phyloP scores from a whole-genome alignment of 2,113 vertebrate genomes.

The Solenodon paradoxus region DNA sequence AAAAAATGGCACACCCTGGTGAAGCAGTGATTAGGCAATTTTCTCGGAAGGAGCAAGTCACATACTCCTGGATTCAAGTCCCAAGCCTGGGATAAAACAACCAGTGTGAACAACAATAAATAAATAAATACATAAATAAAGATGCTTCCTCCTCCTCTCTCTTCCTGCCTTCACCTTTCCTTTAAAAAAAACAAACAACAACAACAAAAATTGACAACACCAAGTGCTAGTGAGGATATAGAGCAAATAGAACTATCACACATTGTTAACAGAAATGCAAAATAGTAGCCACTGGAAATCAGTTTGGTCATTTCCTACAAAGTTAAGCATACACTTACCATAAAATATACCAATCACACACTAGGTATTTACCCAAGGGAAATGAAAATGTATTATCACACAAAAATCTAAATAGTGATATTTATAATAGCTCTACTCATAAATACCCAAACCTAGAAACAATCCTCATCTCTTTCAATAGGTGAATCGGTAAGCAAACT shows the following conservation, averaged over 20 bases:
- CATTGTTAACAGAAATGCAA: not conserved
- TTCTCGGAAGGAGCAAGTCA: too few species aligned
- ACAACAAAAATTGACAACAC: too few species aligned
- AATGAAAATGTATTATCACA: not conserved
- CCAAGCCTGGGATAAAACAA: too few species aligned
- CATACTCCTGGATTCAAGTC: too few species aligned
- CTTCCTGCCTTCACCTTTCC: too few species aligned
- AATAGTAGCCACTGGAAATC: not conserved
- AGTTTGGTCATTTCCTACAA: not conserved
- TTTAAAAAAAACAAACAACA: too few species aligned
- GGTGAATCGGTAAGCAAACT: not conserved
- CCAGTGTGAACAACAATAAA: too few species aligned
- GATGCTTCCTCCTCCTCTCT: too few species aligned
- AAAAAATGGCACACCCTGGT: too few species aligned
- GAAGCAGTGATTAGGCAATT: too few species aligned
- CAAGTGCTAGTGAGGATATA: not conserved
- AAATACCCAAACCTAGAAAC: not conserved
- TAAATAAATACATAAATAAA: too few species aligned
- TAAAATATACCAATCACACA: not conserved
- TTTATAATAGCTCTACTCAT: not conserved
- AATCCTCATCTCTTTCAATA: not conserved
- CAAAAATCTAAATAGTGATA: not conserved
- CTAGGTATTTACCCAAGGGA: not conserved
- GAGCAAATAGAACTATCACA: not conserved
- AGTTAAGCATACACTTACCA: not conserved